Evolutionary conservation across 2,888 invertebrate genomes (phyloP).

Genomic region (Branchipolynoe longqiensis): DNA sequence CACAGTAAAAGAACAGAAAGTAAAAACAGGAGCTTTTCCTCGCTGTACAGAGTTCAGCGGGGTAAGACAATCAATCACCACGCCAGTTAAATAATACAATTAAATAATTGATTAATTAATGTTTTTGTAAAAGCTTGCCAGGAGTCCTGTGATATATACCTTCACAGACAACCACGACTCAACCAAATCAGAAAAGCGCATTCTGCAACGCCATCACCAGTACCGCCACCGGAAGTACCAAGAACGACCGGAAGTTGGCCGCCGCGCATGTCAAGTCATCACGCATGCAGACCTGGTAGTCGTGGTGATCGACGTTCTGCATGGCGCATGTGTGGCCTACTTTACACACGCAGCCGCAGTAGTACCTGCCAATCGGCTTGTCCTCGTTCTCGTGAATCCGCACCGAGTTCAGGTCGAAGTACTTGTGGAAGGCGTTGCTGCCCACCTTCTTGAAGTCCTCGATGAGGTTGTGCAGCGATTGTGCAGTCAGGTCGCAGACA

Average conservation of each 20-base stretch:
- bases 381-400: slow-evolving; percentile 5
- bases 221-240: background rate
- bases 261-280: background rate
- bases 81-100: too few relatives aligned
- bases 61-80: too few relatives aligned
- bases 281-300: slow-evolving; percentile 52
- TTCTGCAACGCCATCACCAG: background rate
- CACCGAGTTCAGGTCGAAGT: slow-evolving; percentile 58
- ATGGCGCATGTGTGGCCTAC: slow-evolving; percentile 58
- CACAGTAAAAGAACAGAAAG: too few relatives aligned
- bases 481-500: slow-evolving; percentile 44
- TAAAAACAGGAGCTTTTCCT: too few relatives aligned
- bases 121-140: too few relatives aligned
- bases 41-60: too few relatives aligned
- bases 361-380: slow-evolving; percentile 13
- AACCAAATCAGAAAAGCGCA: background rate
- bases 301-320: slow-evolving; percentile 48
- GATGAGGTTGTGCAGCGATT: slow-evolving; percentile 8
- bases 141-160: too few relatives aligned
- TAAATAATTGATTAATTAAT: too few relatives aligned
- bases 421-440: slow-evolving; percentile 60
- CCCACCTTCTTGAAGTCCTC: slow-evolving; percentile 17
- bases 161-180: too few relatives aligned
- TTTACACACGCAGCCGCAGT: slow-evolving; percentile 59
- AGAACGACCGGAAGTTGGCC: background rate